These are phyloP conservation scores for Nezara viridula DNA, from an alignment of 2,888 invertebrate genomes.

Conservation along the genomic window DNA sequence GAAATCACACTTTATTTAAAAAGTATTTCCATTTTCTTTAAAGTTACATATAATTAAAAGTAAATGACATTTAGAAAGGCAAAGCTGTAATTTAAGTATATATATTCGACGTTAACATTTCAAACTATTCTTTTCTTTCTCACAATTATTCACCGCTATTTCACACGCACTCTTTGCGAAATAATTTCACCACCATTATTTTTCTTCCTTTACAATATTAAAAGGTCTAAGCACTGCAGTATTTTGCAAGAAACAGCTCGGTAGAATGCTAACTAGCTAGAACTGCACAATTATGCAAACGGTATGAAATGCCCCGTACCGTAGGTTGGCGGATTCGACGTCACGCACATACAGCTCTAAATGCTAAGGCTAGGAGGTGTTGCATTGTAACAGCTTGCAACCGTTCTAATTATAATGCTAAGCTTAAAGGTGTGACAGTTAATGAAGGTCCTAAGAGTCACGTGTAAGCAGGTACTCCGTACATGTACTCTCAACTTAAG, in stretches of 20 bases:
- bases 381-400: constrained; percentile 17
- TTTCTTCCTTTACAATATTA: too few relatives aligned
- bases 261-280: constrained; percentile 22
- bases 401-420: constrained; percentile 2
- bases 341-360: not conserved
- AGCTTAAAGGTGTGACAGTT: not conserved
- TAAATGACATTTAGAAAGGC: not conserved
- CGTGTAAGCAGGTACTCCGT: not conserved
- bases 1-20: too few relatives aligned
- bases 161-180: not conserved
- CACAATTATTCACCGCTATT: not conserved
- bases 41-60: not conserved
- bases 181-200: not conserved
- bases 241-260: not conserved
- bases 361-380: constrained; percentile 4
- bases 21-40: too few relatives aligned
- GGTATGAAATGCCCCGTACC: not conserved
- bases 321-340: not conserved
- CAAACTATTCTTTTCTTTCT: not conserved
- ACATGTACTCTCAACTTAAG: not conserved
- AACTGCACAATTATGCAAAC: constrained; percentile 47
- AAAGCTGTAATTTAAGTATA: not conserved
- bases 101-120: not conserved
- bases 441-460: not conserved
- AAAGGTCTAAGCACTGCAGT: not conserved